These are phyloP conservation scores for Cervus canadensis DNA, from an alignment of 2,113 vertebrate species.

Conservation along the genomic window DNA sequence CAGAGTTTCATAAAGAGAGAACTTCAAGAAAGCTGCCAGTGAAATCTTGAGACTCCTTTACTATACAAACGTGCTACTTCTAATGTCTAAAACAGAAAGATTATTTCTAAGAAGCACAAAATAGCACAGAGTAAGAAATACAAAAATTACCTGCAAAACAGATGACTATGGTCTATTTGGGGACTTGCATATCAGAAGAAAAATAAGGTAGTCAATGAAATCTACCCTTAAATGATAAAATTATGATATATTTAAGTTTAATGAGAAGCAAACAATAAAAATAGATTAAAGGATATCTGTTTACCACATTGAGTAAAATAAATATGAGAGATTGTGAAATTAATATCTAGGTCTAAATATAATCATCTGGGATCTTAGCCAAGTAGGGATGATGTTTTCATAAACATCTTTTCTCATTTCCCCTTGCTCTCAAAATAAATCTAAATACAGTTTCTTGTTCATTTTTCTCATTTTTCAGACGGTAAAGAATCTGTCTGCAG, in stretches of 20 bases:
- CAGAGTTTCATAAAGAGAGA: background rate
- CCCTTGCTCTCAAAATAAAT: background rate
- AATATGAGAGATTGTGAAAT: background rate
- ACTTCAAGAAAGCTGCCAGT: background rate
- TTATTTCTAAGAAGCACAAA: background rate
- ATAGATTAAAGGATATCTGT: background rate
- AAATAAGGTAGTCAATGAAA: background rate
- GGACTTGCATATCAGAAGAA: background rate
- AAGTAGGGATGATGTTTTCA: background rate
- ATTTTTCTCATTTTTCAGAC: background rate
- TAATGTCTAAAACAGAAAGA: background rate
- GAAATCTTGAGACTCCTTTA: background rate
- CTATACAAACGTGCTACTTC: background rate
- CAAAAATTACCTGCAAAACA: background rate
- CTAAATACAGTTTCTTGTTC: background rate
- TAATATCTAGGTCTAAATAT: background rate
- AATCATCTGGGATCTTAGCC: background rate
- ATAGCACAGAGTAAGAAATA: background rate
- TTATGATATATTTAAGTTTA: background rate
- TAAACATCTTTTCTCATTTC: slow-evolving; percentile 15
- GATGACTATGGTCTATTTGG: background rate
- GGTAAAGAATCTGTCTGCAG: background rate
- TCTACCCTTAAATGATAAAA: background rate
- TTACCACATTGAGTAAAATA: background rate
- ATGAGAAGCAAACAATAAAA: background rate